phyloP scores from a whole-genome alignment of 2,113 vertebrate genomes.

The Cercopithecus mona region DNA sequence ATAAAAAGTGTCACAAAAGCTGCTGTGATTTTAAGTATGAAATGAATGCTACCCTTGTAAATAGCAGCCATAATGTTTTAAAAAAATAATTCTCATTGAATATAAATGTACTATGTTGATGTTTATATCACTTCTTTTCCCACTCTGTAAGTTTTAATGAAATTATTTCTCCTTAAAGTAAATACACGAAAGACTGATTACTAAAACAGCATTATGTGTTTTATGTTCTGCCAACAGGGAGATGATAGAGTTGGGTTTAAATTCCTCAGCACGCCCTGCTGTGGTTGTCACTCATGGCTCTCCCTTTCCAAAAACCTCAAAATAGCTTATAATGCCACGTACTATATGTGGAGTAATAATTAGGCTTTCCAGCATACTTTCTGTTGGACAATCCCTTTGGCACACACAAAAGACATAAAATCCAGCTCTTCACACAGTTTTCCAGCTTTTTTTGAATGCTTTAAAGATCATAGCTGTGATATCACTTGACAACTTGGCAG shows the following conservation, averaged over 20 bases:
- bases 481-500: constrained; percentile 62
- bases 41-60: background rate
- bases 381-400: constrained; percentile 67
- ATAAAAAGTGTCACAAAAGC: background rate
- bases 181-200: background rate
- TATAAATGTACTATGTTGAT: background rate
- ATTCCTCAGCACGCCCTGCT: background rate
- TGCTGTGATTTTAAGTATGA: background rate
- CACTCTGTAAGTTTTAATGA: background rate
- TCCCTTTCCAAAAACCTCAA: constrained; percentile 29
- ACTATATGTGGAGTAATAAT: constrained; percentile 52
- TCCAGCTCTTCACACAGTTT: constrained; percentile 49
- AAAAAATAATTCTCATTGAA: background rate
- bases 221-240: background rate
- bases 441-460: constrained; percentile 49
- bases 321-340: constrained; percentile 60
- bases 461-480: constrained; percentile 59
- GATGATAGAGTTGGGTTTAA: background rate
- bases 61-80: background rate
- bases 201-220: background rate
- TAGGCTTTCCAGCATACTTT: constrained; percentile 31
- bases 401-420: constrained; percentile 66
- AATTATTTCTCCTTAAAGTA: background rate
- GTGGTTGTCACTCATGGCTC: constrained; percentile 41
- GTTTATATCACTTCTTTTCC: background rate